Evolutionary conservation across 2,113 vertebrate genomes (phyloP), one percentile per base, ranked within the genome.

Genomic region (Romanogobio albipinnatus): DNA sequence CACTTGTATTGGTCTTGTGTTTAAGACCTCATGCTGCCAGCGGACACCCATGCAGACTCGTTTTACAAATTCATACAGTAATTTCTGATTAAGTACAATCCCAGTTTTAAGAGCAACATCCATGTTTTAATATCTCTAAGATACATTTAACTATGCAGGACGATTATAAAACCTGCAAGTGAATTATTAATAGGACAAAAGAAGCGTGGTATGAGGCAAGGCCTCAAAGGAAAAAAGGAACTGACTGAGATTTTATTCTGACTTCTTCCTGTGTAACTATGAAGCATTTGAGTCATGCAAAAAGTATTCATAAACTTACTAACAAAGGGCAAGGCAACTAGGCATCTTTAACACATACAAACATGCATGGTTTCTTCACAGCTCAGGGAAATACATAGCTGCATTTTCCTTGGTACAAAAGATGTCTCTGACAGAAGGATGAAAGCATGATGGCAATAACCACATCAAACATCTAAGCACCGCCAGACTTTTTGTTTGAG

Each of bases 151-250:
- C 26, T 17, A 19, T 76, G 53, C 71, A 76, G 45, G 47, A 66
- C 33, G 71, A 64, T 84, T 76, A 66, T 43, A 75, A 73, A 76
- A 36, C 82, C 4, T 22, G 58, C 59, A 84, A 45, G 73, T 84
- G 71, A 76, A 76, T 84, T 76, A 84, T 84, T 84, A 84, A 76
- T 53, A 84, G 58, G 58, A 17, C 10, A n/a, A 77, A 64, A 80
- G n/a, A 17, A 45, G 13, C n/a, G 5, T 45, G 10, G 39, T 79
- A 33, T 43, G 43, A 62, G 14, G 36, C 36, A 80, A 66, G 19
- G 10, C 19, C 53, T 39, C 19, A n/a, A 53, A 76, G 59, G 73
- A 64, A 49, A 47, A 64, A 62, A 84, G 29, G 58, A 76, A 47
- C n/a, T 39, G 47, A 36, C 36, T 45, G 39, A 47, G n/a, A 64